A percentile compares a stretch with the other conserved stretches of the same genome.
These are phyloP conservation scores for Ficedula albicollis DNA, from an alignment of 2,797 vertebrate genomes.

Conservation along the genomic window DNA sequence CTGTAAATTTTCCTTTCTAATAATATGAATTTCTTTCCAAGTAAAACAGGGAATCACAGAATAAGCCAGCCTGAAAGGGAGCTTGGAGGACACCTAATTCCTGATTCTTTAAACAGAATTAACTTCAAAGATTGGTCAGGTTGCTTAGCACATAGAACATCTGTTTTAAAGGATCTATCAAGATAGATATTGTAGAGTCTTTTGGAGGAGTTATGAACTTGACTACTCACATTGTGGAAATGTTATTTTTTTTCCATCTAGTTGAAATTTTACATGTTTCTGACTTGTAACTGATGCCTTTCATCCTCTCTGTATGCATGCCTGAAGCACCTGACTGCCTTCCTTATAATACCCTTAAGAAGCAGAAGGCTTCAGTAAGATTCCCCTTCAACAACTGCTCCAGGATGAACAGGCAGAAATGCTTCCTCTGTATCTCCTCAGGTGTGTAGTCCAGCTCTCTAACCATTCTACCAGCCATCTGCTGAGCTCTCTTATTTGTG, in stretches of 20 bases:
- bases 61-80: background rate
- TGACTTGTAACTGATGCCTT: background rate
- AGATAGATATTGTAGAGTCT: fast-evolving
- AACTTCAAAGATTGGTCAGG: background rate
- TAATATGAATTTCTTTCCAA: background rate
- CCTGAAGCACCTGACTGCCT: background rate
- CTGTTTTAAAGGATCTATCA: background rate
- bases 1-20: background rate
- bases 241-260: background rate
- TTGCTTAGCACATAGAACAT: background rate
- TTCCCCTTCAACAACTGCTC: background rate
- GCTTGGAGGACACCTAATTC: background rate
- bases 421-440: background rate
- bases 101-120: background rate
- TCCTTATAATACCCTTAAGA: background rate
- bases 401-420: background rate
- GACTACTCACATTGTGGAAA: background rate
- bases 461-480: background rate
- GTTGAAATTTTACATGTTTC: background rate
- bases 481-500: background rate
- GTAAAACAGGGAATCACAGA: background rate
- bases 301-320: background rate
- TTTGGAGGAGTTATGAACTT: background rate
- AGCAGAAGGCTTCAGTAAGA: background rate
- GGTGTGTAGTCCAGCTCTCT: background rate